Conservation (phyloP, 2,113 vertebrate species). For the Isichthys henryi region DNA sequence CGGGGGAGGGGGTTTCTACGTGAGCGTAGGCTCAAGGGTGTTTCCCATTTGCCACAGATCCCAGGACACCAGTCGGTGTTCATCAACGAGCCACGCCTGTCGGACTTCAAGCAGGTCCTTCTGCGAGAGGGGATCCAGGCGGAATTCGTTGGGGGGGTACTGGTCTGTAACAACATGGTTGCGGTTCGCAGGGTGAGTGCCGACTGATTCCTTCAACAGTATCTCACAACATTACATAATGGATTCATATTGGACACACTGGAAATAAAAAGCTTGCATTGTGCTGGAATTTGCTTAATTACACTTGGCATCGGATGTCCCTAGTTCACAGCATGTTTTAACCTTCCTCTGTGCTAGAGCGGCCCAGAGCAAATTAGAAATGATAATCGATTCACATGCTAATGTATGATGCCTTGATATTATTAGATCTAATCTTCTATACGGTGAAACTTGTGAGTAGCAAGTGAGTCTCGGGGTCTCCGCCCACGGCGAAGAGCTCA, state of each 20-base stretch:
- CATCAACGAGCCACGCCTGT: conserved; percentile 95
- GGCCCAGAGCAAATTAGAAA: neutral
- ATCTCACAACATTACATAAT: neutral
- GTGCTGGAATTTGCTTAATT: neutral
- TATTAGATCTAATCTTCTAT: conserved; percentile 4
- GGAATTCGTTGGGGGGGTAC: conserved; percentile 94
- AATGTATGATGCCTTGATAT: neutral
- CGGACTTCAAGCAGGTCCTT: conserved; percentile 98
- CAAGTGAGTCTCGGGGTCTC: neutral
- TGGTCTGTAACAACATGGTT: conserved; percentile 97
- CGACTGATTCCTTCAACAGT: neutral
- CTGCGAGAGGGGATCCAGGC: conserved; percentile 93
- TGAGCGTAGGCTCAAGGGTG: neutral
- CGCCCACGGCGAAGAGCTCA: neutral
- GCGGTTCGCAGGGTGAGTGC: conserved; percentile 88
- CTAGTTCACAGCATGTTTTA: neutral
- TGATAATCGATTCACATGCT: neutral
- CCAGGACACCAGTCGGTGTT: conserved; percentile 94
- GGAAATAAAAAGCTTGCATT: neutral
- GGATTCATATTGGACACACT: neutral
- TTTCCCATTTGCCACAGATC: conserved; percentile 57
- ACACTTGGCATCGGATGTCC: neutral
- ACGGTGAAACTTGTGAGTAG: neutral
- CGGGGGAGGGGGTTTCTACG: neutral
- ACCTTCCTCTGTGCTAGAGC: neutral